phyloP scores from a whole-genome alignment of 2,113 vertebrate genomes.

The Bubo scandiacus region DNA sequence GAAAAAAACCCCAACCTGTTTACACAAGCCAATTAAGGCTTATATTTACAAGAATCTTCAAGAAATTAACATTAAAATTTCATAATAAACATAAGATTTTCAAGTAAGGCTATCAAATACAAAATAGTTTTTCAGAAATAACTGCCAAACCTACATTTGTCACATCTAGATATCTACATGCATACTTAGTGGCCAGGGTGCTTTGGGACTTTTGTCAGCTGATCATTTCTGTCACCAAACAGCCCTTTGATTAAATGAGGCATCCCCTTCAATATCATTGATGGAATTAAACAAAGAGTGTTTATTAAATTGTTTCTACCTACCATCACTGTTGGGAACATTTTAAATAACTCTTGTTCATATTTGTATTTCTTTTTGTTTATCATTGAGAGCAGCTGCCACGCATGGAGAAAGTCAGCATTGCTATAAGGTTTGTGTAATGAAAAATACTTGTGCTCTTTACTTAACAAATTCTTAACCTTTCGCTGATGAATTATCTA shows the following conservation, averaged over 20 bases:
- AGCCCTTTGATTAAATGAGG: conserved; percentile 16
- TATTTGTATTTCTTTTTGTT: conserved; percentile 3
- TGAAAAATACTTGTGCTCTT: background rate
- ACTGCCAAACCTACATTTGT: background rate
- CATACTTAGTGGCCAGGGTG: background rate
- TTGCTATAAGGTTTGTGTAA: background rate
- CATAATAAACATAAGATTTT: background rate
- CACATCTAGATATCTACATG: background rate
- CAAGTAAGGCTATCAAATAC: background rate
- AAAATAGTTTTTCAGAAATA: conserved; percentile 20
- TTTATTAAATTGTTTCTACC: conserved; percentile 30
- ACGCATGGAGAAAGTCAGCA: background rate
- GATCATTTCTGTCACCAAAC: conserved; percentile 42
- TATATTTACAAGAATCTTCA: background rate
- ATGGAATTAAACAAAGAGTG: background rate
- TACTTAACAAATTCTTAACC: background rate
- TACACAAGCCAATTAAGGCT: background rate
- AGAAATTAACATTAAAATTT: background rate
- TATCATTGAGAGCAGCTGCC: background rate
- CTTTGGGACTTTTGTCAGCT: background rate
- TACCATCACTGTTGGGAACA: background rate
- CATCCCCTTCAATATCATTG: background rate
- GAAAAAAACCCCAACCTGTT: background rate
- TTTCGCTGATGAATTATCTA: background rate
- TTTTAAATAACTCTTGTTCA: background rate